These are phyloP conservation scores for Tinamus major DNA, from an alignment of 2,797 vertebrate species.

Conservation along the genomic window DNA sequence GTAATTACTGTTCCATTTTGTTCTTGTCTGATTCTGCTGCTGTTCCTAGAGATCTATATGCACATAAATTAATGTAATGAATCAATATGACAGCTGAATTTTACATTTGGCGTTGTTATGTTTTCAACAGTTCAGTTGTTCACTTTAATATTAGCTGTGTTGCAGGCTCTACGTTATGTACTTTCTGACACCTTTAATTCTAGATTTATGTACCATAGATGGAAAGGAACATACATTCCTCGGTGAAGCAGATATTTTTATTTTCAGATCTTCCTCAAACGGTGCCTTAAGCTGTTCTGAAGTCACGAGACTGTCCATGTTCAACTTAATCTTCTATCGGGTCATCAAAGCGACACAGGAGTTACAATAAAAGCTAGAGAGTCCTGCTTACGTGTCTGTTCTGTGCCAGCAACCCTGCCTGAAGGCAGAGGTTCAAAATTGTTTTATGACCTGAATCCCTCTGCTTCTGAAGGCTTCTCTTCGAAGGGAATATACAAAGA, in stretches of 20 bases:
- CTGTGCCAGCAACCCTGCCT: neutral
- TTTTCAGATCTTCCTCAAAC: neutral
- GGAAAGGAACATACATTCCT: neutral
- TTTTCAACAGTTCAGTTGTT: constrained; percentile 17
- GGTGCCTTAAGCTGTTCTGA: neutral
- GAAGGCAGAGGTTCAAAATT: neutral
- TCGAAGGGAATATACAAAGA: neutral
- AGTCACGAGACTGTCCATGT: neutral
- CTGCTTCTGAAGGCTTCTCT: neutral
- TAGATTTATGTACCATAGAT: neutral
- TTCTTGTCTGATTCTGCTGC: neutral
- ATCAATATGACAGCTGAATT: constrained; percentile 45
- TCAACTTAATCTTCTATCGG: constrained; percentile 7
- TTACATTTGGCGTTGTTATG: neutral
- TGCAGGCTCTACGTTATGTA: neutral
- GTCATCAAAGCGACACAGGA: neutral
- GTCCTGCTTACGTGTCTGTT: neutral
- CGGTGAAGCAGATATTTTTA: neutral
- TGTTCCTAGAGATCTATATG: neutral
- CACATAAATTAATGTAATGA: constrained; percentile 47
- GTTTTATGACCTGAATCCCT: neutral
- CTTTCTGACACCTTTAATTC: neutral
- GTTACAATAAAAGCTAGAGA: neutral
- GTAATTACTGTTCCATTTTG: neutral
- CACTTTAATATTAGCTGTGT: neutral